Percentiles rank a stretch among this genome's conserved stretches.
Evolutionary conservation across 1,140 invertebrate species (phyloP).

Genomic region (Drosophila orosa): DNA sequence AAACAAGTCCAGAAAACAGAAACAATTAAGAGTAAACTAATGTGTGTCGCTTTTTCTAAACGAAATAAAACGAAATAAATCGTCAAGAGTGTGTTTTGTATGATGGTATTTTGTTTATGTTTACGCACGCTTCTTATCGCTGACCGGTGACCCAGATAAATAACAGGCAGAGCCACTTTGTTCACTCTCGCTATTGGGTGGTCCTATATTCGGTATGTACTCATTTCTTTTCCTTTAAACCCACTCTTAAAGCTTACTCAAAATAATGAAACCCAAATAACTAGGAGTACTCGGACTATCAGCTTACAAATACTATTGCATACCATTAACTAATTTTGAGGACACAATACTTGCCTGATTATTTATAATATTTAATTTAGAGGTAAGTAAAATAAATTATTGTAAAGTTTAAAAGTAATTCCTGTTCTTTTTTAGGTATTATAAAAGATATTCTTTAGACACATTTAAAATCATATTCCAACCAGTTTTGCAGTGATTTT

Average conservation of each 20-base stretch:
- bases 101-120: not conserved
- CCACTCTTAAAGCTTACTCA: not conserved
- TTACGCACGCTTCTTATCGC: not conserved
- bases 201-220: not conserved
- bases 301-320: too few relatives aligned
- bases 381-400: too few relatives aligned
- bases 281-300: not conserved
- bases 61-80: slow-evolving; percentile 60
- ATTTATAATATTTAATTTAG: too few relatives aligned
- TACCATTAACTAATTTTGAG: too few relatives aligned
- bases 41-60: slow-evolving; percentile 76
- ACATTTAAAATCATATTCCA: too few relatives aligned
- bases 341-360: too few relatives aligned
- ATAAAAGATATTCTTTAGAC: too few relatives aligned
- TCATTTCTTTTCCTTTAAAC: not conserved
- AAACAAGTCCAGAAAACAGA: slow-evolving; percentile 41
- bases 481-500: too few relatives aligned
- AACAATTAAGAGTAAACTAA: slow-evolving; percentile 24
- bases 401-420: too few relatives aligned
- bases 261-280: not conserved
- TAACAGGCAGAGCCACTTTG: slow-evolving; percentile 1
- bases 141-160: slow-evolving; percentile 3
- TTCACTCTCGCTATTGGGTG: too few relatives aligned
- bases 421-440: too few relatives aligned
- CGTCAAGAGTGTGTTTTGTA: slow-evolving; percentile 7